phyloP scores from a whole-genome alignment of 1,140 invertebrate genomes.

The Pseudomyrmex cubaensis region DNA sequence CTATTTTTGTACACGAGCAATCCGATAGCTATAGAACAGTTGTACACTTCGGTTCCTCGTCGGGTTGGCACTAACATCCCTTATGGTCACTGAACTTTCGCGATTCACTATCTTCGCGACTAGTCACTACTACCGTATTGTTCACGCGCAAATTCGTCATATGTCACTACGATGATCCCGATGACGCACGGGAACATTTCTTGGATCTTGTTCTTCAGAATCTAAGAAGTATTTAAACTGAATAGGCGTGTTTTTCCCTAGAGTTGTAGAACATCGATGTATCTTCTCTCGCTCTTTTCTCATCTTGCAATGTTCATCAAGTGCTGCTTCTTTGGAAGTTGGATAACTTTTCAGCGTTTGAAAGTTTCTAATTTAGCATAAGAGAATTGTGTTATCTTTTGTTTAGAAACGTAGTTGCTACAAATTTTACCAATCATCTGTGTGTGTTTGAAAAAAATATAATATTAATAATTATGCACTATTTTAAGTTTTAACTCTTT shows the following conservation, averaged over 20 bases:
- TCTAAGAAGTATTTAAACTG: background rate
- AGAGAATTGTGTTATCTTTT: background rate
- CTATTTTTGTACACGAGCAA: slow-evolving; percentile 79
- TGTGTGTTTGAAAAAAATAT: too few species aligned
- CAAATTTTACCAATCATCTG: too few species aligned
- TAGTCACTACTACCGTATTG: slow-evolving; percentile 55
- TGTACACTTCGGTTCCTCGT: slow-evolving; percentile 77
- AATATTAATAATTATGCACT: too few species aligned
- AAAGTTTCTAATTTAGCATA: background rate
- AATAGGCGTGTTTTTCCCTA: background rate
- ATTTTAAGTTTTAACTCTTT: too few species aligned
- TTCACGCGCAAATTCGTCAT: slow-evolving; percentile 59
- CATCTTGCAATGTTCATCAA: slow-evolving; percentile 3
- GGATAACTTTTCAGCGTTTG: background rate
- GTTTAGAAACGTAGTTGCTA: too few species aligned
- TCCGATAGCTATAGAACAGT: slow-evolving; percentile 72
- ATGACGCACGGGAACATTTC: background rate
- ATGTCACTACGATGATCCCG: slow-evolving; percentile 48
- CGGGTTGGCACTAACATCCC: slow-evolving; percentile 80
- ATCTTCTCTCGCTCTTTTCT: background rate
- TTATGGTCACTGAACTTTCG: slow-evolving; percentile 84
- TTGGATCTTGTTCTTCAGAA: background rate
- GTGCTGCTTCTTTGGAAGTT: background rate
- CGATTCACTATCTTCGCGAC: slow-evolving; percentile 66
- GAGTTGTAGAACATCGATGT: slow-evolving; percentile 13